Evolutionary conservation across 1,140 invertebrate genomes (phyloP), one percentile per base, ranked within the genome.

Genomic region (Lasaia peninsularis): DNA sequence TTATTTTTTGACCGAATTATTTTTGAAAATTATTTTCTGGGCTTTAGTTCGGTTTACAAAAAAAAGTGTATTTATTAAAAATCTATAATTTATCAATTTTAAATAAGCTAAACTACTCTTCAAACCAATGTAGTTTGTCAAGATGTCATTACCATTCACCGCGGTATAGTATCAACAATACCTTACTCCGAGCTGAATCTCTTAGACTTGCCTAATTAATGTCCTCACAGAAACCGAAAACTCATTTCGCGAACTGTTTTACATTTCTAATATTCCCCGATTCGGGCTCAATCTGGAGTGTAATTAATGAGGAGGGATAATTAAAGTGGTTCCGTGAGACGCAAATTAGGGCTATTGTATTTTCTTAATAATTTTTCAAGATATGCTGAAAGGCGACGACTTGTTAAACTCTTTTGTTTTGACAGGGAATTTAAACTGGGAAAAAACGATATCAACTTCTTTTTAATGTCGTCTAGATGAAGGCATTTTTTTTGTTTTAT

Each of bases 281-380:
- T 55, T 58, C 56, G 49, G 34, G 56, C 56, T 58, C 58, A 60
- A 58, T 58, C 56, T 58, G 56, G 52, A 58, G 52, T 54, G 56
- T 61, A 58, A 65, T 65, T 65, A 61, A 65, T 65, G 63, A 65
- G 58, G 55, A 52, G 56, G 49, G 59, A 65, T 62, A 65, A 65
- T 65, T 62, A 60, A 65, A 65, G 54, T 54, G 59, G 59, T 52
- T 58, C 58, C 11, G 52, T 50, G n/a, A 55, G 21, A 35, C 32
- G 56, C 14, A 50, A 54, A 60, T 60, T 59, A 52, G 57, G 9
- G 6, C 34, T n/a, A 60, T 60, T 54, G 52, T 60, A 21, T 21
- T 21, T 48, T 48, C 10, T 48, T 48, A 10, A 48, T 16, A 18
- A 48, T 11, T 48, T 48, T 21, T 10, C 8, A n/a, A 48, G 14